These are phyloP conservation scores for Lagorchestes hirsutus DNA, from an alignment of 2,797 vertebrate species.

Conservation along the genomic window DNA sequence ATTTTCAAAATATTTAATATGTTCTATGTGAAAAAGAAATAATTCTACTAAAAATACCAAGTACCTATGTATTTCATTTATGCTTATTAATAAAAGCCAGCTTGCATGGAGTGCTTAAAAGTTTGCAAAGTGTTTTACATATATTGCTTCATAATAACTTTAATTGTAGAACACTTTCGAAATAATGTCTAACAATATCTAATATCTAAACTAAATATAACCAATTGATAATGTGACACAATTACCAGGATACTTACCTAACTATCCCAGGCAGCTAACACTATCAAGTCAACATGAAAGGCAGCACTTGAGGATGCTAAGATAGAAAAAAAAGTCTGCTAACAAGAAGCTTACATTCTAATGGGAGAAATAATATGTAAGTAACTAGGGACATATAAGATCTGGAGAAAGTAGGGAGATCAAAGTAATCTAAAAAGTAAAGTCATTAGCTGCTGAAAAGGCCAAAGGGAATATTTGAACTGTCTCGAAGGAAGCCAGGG, in stretches of 20 bases:
- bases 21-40: background rate
- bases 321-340: background rate
- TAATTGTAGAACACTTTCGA: background rate
- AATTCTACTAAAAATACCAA: background rate
- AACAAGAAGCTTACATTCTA: too few relatives aligned
- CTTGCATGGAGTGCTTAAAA: background rate
- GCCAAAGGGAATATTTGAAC: background rate
- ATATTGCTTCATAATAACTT: background rate
- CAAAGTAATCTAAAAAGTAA: too few relatives aligned
- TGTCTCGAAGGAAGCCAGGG: background rate
- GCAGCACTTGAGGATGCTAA: background rate
- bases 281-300: background rate
- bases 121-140: background rate
- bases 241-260: background rate
- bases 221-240: background rate
- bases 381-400: too few relatives aligned
- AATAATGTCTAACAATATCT: background rate
- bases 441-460: background rate
- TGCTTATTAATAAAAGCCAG: background rate
- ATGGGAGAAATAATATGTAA: too few relatives aligned
- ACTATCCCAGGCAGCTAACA: background rate
- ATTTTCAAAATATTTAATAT: background rate
- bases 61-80: background rate
- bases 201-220: background rate
- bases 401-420: too few relatives aligned